phyloP scores from a whole-genome alignment of 2,113 vertebrate species.

The Atractosteus spatula region DNA sequence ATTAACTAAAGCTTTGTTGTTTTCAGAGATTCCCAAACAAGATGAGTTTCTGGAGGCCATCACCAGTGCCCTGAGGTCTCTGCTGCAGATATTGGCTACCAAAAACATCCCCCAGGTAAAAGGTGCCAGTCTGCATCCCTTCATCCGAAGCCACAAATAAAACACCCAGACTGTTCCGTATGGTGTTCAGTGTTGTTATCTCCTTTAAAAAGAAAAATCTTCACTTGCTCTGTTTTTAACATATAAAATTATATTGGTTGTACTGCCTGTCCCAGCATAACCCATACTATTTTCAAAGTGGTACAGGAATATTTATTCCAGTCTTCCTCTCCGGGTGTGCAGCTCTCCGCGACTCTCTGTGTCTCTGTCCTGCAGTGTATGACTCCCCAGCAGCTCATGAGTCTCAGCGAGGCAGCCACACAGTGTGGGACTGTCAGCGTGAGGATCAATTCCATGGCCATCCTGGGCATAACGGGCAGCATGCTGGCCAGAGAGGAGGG shows the following conservation, averaged over 20 bases:
- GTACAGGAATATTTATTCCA: no score
- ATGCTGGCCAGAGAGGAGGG: slow-evolving; percentile 80
- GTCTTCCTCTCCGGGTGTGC: no score
- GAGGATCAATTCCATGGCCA: slow-evolving; percentile 85
- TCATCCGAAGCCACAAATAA: no score
- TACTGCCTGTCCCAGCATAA: no score
- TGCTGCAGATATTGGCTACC: slow-evolving; percentile 88
- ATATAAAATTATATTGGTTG: no score
- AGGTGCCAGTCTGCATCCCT: not conserved
- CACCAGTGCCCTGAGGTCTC: slow-evolving; percentile 86
- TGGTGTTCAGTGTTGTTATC: no score
- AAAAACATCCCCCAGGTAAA: slow-evolving; percentile 87
- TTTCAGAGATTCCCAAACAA: slow-evolving; percentile 77
- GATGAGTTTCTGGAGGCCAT: slow-evolving; percentile 90
- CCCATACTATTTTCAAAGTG: no score
- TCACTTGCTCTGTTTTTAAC: no score
- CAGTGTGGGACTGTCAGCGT: slow-evolving; percentile 74
- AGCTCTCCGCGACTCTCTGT: not conserved
- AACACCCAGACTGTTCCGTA: no score
- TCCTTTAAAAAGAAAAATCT: no score
- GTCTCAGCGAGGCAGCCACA: slow-evolving; percentile 76
- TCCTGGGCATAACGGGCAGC: slow-evolving; percentile 90
- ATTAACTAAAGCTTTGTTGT: not conserved
- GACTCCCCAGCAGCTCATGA: slow-evolving; percentile 84
- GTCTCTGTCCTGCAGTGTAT: slow-evolving; percentile 69